These are phyloP conservation scores for Tenthredo distinguenda DNA, from an alignment of 2,888 invertebrate species.

Conservation along the genomic window DNA sequence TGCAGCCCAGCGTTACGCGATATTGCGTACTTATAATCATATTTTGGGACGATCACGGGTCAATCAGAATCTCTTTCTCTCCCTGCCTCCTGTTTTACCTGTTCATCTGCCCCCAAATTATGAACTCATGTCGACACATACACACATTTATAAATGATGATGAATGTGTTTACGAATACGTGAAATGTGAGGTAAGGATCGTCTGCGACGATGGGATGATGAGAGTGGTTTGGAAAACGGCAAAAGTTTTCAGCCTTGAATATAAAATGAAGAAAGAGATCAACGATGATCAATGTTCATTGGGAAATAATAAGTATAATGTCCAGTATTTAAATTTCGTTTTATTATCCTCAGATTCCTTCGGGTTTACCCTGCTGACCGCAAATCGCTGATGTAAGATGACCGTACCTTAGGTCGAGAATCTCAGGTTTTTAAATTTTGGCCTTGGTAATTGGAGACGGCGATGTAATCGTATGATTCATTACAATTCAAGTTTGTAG, in stretches of 20 bases:
- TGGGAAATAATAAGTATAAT: neutral
- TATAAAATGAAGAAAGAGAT: neutral
- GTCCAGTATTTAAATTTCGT: neutral
- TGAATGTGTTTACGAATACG: neutral
- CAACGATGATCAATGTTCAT: neutral
- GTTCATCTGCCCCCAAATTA: neutral
- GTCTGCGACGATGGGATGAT: neutral
- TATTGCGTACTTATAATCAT: neutral
- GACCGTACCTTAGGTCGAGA: neutral
- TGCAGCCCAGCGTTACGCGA: neutral
- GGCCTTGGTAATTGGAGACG: neutral
- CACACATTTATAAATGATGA: neutral
- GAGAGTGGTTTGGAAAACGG: neutral
- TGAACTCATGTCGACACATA: neutral
- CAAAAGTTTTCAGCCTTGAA: neutral
- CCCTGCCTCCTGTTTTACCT: neutral
- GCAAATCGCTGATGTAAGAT: neutral
- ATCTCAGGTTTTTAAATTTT: neutral
- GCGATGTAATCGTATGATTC: neutral
- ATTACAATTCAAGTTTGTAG: neutral
- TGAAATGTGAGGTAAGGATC: neutral
- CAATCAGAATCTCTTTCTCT: neutral
- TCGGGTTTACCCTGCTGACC: neutral
- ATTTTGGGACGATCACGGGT: neutral
- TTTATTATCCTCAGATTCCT: neutral